Evolutionary conservation across 2,888 invertebrate species (phyloP).

Genomic region (Chaitophorus viminalis): DNA sequence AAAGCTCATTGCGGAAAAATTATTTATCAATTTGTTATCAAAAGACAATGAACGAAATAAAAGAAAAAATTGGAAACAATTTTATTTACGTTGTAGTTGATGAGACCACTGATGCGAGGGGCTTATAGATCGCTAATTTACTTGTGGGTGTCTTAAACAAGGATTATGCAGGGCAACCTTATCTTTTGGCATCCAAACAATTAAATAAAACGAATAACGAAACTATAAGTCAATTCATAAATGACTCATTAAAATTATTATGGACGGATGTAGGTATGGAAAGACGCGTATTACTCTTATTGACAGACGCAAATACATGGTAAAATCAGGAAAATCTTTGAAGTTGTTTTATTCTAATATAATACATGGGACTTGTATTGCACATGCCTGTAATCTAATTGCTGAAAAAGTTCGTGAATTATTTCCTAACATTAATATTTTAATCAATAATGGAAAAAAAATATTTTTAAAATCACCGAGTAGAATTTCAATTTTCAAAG

Average conservation of each 20-base stretch:
- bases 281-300: slow-evolving; percentile 1
- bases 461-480: too few relatives aligned
- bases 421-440: slow-evolving; percentile 64
- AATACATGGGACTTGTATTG: slow-evolving; percentile 16
- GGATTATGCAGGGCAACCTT: neutral
- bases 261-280: neutral
- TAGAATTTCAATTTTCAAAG: slow-evolving; percentile 63
- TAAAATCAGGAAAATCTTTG: slow-evolving; percentile 4
- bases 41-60: too few relatives aligned
- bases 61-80: neutral
- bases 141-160: neutral
- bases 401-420: slow-evolving; percentile 64
- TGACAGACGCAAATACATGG: neutral
- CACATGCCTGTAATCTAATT: slow-evolving; percentile 65
- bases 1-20: neutral
- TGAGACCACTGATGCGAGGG: neutral
- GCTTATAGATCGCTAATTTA: slow-evolving; percentile 4
- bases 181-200: slow-evolving; percentile 24
- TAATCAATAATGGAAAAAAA: slow-evolving; percentile 65
- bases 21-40: neutral
- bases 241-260: too few relatives aligned
- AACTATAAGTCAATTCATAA: slow-evolving; percentile 14
- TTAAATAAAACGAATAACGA: slow-evolving; percentile 19
- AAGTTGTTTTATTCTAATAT: slow-evolving; percentile 18
- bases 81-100: slow-evolving; percentile 13